Evolutionary conservation across 2,113 vertebrate species (phyloP), one percentile per base, ranked within the genome.

Genomic region (Ictidomys tridecemlineatus): DNA sequence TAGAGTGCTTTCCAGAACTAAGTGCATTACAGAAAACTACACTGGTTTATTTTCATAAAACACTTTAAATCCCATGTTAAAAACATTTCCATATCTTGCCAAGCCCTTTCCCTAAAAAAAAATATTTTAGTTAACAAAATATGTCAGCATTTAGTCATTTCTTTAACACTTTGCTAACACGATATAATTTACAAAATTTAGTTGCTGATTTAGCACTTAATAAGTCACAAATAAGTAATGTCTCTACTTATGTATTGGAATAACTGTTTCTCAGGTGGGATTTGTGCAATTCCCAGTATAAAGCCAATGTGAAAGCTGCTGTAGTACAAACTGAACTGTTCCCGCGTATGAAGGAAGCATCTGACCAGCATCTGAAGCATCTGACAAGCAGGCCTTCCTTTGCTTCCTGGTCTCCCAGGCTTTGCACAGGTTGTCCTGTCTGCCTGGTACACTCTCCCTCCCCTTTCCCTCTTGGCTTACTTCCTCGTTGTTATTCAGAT

Each of bases 151-250:
- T 95, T n/a, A 39, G 30, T 56, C 77, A 89, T 85, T 73, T 45
- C 67, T 53, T 89, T 82, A 93, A 28, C 6, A 48, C 26, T 67
- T 84, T 56, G 61, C 45, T 93, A 89, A 91, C 0, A 17, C 7
- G 56, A 72, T n/a, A 7, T 7, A 89, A 53, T 20, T 79, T 79
- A 80, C 16, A 89, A 93, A 85, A 85, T 61, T 67, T 72, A 7
- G 56, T 56, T 56, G 56, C 22, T 61, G 22, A 91, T 16, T 78
- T 69, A 63, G 48, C 37, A 79, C 17, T 93, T 92, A 48, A 39
- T 70, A 96, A 85, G 58, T 83, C 85, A 79, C 26, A 87, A 39
- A 51, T 56, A 94, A 88, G 45, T 56, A 32, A 34, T 63, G 53
- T 22, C 42, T 85, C 61, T 83, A 39, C 0, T 56, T 73, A 73